Base-by-base conservation (phyloP, 2,888 invertebrate genomes). In the Lissonota sp. region DNA sequence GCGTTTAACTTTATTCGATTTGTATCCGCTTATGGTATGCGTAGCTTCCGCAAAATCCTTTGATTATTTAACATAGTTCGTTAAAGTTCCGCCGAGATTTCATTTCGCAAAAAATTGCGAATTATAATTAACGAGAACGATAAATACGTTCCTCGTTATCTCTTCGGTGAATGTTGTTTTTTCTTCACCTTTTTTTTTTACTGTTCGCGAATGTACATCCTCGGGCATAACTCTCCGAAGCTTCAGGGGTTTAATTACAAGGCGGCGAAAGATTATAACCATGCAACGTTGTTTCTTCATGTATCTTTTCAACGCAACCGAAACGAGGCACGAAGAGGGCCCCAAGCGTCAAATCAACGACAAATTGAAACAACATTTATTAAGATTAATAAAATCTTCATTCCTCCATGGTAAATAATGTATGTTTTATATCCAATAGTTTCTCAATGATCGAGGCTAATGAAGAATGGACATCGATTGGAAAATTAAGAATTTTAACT, bases 201-300 rank as follows among this genome's bases (percentile, higher is more conserved):
- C 66, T 7, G 12, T 39, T 55, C 44, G 67, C 67, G 55, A 79
- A 73, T 55, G 69, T 62, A 55, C 16, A 55, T 53, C 62, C 44
- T 12, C 67, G 53, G 37, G 73, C 49, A 40, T n/a, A 26, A 62
- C 14, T 26, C 60, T 39, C 39, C 62, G 40, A 53, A 58, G 55
- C 46, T 69, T 55, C 7, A 10, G 40, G 62, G 57, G 63, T 12
- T 62, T 73, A 73, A 79, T 79, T 79, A 79, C 46, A 79, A 79
- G 67, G 78, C 78, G 78, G 78, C 39, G 55, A 49, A 67, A 79
- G 62, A 73, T 67, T 73, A 63, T 49, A 57, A 77, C 60, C 62
- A 26, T 46, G 44, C 67, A 44, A 62, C 55, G 46, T 72, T 66
- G 55, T 53, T 14, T 12, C 57, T 12, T 3, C 77, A 10, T 8